phyloP scores from a whole-genome alignment of 2,113 vertebrate genomes.

The Zapornia atra region DNA sequence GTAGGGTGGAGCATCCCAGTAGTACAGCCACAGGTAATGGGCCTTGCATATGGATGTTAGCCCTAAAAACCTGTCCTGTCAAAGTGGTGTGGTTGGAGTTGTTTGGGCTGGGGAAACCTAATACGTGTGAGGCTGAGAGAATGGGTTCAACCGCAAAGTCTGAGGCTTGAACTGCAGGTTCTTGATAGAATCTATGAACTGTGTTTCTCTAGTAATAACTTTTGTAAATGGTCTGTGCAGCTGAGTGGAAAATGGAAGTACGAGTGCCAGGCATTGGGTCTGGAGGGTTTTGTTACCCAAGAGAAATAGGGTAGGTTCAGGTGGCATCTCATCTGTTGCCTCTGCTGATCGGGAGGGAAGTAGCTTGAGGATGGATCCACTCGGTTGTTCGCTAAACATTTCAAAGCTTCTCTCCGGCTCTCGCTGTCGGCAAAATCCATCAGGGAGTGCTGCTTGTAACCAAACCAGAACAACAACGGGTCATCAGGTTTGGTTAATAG shows the following conservation, averaged over 20 bases:
- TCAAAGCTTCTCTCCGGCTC: not conserved
- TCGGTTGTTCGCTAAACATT: not conserved
- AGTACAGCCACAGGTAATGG: not conserved
- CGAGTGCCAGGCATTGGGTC: not conserved
- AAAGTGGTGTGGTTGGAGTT: not conserved
- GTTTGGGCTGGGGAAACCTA: not conserved
- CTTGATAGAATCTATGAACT: not conserved
- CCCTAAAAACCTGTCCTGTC: not conserved
- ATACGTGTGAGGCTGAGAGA: not conserved
- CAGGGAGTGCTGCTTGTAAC: not conserved
- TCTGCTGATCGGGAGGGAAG: not conserved
- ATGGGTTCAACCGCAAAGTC: not conserved
- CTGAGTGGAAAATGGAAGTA: not conserved
- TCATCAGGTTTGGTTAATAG: not conserved
- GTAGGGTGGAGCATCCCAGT: not conserved
- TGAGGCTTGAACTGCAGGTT: not conserved
- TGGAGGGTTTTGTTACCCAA: not conserved
- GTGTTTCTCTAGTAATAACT: not conserved
- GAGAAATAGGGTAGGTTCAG: not conserved
- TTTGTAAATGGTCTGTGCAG: not conserved
- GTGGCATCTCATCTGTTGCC: not conserved
- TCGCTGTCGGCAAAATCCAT: not conserved
- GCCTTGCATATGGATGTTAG: rapidly evolving
- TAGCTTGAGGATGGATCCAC: not conserved
- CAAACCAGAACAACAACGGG: not conserved